Percentiles rank a stretch among this genome's conserved stretches.
These are phyloP conservation scores for Coendou prehensilis DNA, from an alignment of 2,797 vertebrate species.

Conservation along the genomic window DNA sequence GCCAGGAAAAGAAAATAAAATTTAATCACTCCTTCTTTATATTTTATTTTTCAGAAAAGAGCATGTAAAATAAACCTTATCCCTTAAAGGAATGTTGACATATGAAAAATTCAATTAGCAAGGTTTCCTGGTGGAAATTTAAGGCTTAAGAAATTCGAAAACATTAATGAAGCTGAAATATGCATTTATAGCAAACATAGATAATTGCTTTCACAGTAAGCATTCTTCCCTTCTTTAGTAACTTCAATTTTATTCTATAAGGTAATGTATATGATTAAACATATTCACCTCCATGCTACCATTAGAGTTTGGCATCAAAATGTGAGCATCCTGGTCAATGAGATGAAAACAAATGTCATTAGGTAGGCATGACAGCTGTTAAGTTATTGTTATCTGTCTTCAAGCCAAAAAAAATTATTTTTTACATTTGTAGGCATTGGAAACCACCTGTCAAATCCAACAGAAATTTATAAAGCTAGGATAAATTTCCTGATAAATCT, in stretches of 20 bases:
- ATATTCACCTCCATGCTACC: not conserved
- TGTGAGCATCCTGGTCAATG: not conserved
- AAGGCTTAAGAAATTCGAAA: conserved; percentile 4
- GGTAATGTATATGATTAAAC: conserved; percentile 32
- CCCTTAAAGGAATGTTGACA: conserved; percentile 31
- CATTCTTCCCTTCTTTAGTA: not conserved
- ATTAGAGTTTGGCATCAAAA: not conserved
- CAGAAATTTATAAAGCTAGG: not conserved
- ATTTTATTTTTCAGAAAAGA: conserved; percentile 33
- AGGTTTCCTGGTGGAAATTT: conserved; percentile 40
- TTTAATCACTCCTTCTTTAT: conserved; percentile 5
- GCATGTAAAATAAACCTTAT: conserved; percentile 32
- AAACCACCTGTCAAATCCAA: conserved; percentile 18
- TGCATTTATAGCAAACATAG: not conserved
- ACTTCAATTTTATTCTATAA: conserved; percentile 3
- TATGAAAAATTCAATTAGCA: conserved; percentile 37
- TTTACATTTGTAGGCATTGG: not conserved
- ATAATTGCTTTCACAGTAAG: not conserved
- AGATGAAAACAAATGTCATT: conserved; percentile 31
- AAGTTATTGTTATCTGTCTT: not conserved
- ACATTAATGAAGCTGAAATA: not conserved
- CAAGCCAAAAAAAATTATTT: not conserved
- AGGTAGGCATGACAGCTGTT: not conserved
- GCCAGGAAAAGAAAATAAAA: not conserved
- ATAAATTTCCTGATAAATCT: not conserved